A percentile compares a stretch with the other conserved stretches of the same genome.
Conservation (phyloP, 35 echinoderm and acorn worm species). For the Patiria miniata region DNA sequence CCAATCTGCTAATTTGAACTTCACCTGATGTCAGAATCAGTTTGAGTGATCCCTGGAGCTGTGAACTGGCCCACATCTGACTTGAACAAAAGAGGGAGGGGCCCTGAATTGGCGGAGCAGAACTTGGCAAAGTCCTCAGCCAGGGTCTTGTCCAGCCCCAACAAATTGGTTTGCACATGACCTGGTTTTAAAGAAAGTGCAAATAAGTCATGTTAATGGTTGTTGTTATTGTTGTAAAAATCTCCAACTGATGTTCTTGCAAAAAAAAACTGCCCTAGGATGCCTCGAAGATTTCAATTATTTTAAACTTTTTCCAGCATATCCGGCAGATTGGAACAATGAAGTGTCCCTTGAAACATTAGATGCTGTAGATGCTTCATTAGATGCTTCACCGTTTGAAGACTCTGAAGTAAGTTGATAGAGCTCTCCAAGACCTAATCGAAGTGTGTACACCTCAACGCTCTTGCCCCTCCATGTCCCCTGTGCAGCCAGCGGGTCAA, state of each 20-base stretch:
- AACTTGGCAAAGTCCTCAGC: slow-evolving; percentile 48
- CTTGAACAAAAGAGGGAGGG: slow-evolving; percentile 36
- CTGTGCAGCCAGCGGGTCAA: too few relatives aligned
- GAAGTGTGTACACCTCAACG: too few relatives aligned
- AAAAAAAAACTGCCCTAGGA: neutral
- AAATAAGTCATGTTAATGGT: neutral
- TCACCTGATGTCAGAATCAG: slow-evolving; percentile 56
- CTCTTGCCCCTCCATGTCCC: too few relatives aligned
- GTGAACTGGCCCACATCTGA: slow-evolving; percentile 44
- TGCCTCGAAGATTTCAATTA: neutral
- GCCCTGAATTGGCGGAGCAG: slow-evolving; percentile 38
- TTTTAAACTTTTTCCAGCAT: neutral
- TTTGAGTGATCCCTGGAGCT: slow-evolving; percentile 31
- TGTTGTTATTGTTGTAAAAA: neutral
- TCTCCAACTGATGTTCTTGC: neutral
- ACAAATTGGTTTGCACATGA: slow-evolving; percentile 39
- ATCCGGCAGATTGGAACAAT: neutral
- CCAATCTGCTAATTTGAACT: too few relatives aligned
- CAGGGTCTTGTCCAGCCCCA: neutral
- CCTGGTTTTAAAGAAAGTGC: slow-evolving; percentile 9
- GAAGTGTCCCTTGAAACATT: too few relatives aligned
- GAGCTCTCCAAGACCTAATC: too few relatives aligned
- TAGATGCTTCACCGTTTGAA: too few relatives aligned
- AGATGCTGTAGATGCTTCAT: too few relatives aligned
- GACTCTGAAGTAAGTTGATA: too few relatives aligned